These are phyloP conservation scores for Adelognathus sp. DNA, from an alignment of 2,888 invertebrate genomes.

Conservation along the genomic window DNA sequence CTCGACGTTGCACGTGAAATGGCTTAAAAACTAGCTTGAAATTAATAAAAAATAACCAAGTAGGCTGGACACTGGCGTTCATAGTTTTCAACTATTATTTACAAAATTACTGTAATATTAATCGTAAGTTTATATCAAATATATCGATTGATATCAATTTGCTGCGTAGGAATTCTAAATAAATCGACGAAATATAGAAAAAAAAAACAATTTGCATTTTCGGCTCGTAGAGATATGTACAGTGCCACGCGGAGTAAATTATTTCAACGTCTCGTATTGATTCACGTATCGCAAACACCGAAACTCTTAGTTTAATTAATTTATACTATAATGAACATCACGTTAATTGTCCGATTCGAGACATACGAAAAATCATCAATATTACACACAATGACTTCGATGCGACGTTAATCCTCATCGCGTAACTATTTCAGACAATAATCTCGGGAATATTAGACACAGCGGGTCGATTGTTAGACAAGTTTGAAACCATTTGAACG, in stretches of 20 bases:
- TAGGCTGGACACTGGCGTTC: slow-evolving; percentile 36
- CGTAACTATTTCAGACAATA: slow-evolving; percentile 18
- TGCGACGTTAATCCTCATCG: slow-evolving; percentile 35
- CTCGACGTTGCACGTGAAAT: slow-evolving; percentile 29
- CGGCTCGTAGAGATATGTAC: slow-evolving; percentile 56
- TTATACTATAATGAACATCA: slow-evolving; percentile 50
- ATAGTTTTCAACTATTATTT: slow-evolving; percentile 54
- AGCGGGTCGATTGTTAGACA: slow-evolving; percentile 22
- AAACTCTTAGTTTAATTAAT: slow-evolving; percentile 38
- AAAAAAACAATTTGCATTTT: slow-evolving; percentile 18
- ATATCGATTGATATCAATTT: slow-evolving; percentile 36
- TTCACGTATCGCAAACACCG: slow-evolving; percentile 37
- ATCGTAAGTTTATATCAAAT: slow-evolving; percentile 14
- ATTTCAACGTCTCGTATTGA: slow-evolving; percentile 31
- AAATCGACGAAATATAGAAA: slow-evolving; percentile 28
- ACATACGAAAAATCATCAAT: slow-evolving; percentile 45
- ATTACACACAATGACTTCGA: slow-evolving; percentile 49
- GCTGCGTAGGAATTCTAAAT: slow-evolving; percentile 44
- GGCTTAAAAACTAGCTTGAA: slow-evolving; percentile 37
- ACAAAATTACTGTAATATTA: slow-evolving; percentile 55
- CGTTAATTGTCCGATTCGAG: slow-evolving; percentile 30
- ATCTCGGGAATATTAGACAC: slow-evolving; percentile 6
- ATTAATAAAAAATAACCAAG: slow-evolving; percentile 28
- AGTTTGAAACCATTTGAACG: background rate
- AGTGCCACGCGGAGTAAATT: slow-evolving; percentile 34